Evolutionary conservation across 2,797 vertebrate genomes (phyloP).

Genomic region (Kryptopterus vitreolus): DNA sequence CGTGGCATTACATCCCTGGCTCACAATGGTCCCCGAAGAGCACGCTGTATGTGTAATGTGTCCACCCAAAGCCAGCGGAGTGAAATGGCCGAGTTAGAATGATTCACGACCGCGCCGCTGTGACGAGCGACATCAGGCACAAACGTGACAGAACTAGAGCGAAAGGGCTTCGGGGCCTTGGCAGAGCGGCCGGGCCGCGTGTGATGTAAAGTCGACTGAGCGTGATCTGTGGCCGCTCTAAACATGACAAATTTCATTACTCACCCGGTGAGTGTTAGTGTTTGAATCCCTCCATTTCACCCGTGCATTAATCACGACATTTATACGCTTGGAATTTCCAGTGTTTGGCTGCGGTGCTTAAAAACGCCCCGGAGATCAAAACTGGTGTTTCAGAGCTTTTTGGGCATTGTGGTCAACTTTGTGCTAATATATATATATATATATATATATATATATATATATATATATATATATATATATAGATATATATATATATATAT

Average conservation of each 20-base stretch:
- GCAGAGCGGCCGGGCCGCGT: constrained; percentile 18
- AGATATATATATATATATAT: too few relatives aligned
- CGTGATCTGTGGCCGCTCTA: constrained; percentile 27
- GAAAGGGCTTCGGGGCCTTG: constrained; percentile 37
- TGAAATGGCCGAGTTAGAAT: constrained; percentile 54
- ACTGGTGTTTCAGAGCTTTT: constrained; percentile 1
- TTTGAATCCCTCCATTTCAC: constrained; percentile 40
- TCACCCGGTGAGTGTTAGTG: constrained; percentile 13
- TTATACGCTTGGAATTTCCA: constrained; percentile 25
- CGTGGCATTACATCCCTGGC: neutral
- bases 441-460: too few relatives aligned
- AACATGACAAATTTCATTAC: constrained; percentile 42
- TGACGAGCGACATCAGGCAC: constrained; percentile 26
- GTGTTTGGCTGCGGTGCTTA: neutral
- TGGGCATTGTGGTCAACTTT: neutral
- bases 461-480: neutral
- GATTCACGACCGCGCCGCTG: constrained; percentile 52
- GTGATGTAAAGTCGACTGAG: constrained; percentile 45
- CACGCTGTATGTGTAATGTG: neutral
- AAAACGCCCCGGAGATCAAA: constrained; percentile 11
- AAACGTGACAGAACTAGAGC: constrained; percentile 27
- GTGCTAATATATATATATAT: neutral
- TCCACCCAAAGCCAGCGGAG: constrained; percentile 42
- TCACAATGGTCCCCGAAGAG: constrained; percentile 22
- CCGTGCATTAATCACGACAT: constrained; percentile 22